Evolutionary conservation across 1,140 invertebrate genomes (phyloP), one percentile per base, ranked within the genome.

Genomic region (Diprion similis): DNA sequence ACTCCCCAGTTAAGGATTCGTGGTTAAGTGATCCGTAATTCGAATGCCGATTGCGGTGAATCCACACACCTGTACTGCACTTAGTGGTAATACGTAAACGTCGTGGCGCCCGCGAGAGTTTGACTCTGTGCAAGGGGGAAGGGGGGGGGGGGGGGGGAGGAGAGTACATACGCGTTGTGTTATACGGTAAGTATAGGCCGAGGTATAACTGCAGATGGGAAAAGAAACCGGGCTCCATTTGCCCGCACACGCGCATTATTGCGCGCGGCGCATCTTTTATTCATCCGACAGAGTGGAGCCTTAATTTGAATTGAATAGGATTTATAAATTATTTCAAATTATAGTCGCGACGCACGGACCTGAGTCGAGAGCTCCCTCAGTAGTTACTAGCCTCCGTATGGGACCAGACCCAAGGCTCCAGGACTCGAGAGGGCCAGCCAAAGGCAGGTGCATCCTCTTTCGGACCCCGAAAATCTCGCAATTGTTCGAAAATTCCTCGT

Each of bases 261-360:
- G 74, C 72, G 68, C 70, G 68, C n/a, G n/a, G 77, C 74, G 76
- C 81, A 87, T 87, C 86, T 87, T 87, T 87, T 87, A 87, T 87
- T 87, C 86, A 87, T 87, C 83, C 85, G 86, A 86, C 86, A 83
- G 85, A 86, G 81, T 86, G 84, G 85, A 86, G 85, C 85, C 85
- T 84, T 85, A 85, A 87, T 87, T 86, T 87, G 85, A 87, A 87
- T 87, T 86, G 85, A 87, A 87, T 87, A 82, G 85, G 83, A 86
- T 87, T 86, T 87, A 87, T 87, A 87, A 87, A 87, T 86, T 87
- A 87, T 87, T 87, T 87, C 83, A 87, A 87, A 87, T 86, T 87
- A 87, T 87, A 84, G 85, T 84, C 82, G 83, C 81, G 83, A 83
- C 81, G 84, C 85, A 85, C 83, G 82, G 79, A 74, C 75, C 78